Evolutionary conservation across 2,888 invertebrate species (phyloP), one percentile per base, ranked within the genome.

Genomic region (Drosophila mercatorum): DNA sequence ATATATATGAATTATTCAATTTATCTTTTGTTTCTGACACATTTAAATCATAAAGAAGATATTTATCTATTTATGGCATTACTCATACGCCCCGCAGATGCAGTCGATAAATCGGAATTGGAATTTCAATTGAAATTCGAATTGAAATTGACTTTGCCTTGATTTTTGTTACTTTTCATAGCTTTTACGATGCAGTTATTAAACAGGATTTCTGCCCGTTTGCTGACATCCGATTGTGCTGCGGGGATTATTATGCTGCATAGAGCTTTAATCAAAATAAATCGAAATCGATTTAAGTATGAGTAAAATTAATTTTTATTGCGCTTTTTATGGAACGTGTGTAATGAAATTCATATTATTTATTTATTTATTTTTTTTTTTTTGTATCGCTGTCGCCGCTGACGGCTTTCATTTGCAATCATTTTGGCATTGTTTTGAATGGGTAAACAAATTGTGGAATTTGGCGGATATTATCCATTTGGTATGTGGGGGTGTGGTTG

Each of bases 401-500:
- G 4, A 38, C 5, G 8, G 4, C 38, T 53, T 28, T 31, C 12
- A 28, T 41, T 41, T 55, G 36, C 65, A 82, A 68, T 74, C 71
- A 56, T 55, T 80, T 80, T 70, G 69, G 72, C 72, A 68, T 81
- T 58, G 75, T 69, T 76, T 73, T 55, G 64, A 70, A 81, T 72
- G 63, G 68, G 78, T 81, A 78, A 78, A 69, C 69, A 83, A 82
- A 83, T 81, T 75, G 80, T 59, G 76, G 53, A 64, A 43, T 60
- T 58, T 31, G 28, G 36, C 55, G 41, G 31, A 61, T 51, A 66
- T 75, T 78, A 75, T 79, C 75, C 51, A 82, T 72, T 81, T 84
- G 59, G 65, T 55, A 28, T 59, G 34, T 34, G 31, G 36, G 12
- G 12, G 1, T 5, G 26, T 8, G 12, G n/a, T 14, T 28, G 17